Conservation (phyloP, 2,888 invertebrate species). For the Cyrtodaria siliqua region DNA sequence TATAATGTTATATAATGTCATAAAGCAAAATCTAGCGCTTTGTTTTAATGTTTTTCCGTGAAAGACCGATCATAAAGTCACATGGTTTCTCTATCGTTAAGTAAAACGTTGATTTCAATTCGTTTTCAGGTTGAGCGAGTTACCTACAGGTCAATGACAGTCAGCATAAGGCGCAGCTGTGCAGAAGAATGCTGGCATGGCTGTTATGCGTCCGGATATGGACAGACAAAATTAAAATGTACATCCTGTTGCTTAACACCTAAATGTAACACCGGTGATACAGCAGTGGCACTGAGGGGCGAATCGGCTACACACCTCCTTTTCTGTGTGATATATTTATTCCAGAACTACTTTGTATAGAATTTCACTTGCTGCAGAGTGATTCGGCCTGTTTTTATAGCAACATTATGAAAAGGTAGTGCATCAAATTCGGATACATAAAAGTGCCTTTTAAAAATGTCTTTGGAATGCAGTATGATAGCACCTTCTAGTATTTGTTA, state of each 20-base stretch:
- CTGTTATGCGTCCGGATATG: constrained; percentile 69
- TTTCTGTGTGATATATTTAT: too few relatives aligned
- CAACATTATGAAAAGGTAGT: too few relatives aligned
- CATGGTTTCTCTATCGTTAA: background rate
- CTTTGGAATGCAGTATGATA: too few relatives aligned
- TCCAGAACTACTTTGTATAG: too few relatives aligned
- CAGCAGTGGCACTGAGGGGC: background rate
- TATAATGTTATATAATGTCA: too few relatives aligned
- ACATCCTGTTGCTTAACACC: constrained; percentile 70
- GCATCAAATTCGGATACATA: too few relatives aligned
- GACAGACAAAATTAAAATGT: constrained; percentile 70
- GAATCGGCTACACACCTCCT: too few relatives aligned
- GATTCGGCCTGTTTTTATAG: too few relatives aligned
- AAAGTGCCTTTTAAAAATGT: too few relatives aligned
- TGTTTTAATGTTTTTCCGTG: background rate
- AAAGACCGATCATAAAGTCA: background rate
- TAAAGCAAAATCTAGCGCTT: background rate
- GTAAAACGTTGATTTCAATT: background rate
- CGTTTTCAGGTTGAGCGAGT: constrained; percentile 69
- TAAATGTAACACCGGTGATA: constrained; percentile 70
- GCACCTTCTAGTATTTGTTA: too few relatives aligned
- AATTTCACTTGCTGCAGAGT: too few relatives aligned
- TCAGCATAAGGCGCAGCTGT: constrained; percentile 70
- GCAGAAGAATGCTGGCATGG: constrained; percentile 73
- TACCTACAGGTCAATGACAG: constrained; percentile 67